A percentile compares a stretch with the other conserved stretches of the same genome.
Evolutionary conservation across 1,140 invertebrate genomes (phyloP).

Genomic region (Aphidius gifuensis): DNA sequence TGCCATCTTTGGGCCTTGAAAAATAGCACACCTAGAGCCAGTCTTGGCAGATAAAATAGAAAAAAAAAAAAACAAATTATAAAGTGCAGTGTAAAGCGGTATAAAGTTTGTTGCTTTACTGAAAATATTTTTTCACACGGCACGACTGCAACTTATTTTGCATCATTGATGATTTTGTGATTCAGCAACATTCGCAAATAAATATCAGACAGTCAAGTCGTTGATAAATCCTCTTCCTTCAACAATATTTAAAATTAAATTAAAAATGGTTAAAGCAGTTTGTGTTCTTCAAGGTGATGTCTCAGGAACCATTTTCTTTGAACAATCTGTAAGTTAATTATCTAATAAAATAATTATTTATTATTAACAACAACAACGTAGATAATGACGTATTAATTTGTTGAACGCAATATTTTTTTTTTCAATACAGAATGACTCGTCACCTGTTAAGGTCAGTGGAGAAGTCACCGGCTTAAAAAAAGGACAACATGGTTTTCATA

Average conservation of each 20-base stretch:
- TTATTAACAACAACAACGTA: not conserved
- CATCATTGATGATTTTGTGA: conserved; percentile 24
- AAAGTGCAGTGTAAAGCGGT: no score
- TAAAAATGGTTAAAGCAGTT: conserved; percentile 67
- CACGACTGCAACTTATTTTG: not conserved
- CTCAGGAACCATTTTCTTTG: conserved; percentile 75
- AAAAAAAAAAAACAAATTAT: no score
- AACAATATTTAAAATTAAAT: not conserved
- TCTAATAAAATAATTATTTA: not conserved
- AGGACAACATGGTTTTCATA: conserved; percentile 89
- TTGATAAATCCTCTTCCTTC: not conserved
- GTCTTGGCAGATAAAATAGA: no score
- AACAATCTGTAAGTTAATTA: conserved; percentile 64
- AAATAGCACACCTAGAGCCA: no score
- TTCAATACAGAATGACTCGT: conserved; percentile 48
- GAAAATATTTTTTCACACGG: not conserved
- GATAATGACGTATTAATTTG: not conserved
- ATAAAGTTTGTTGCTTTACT: no score
- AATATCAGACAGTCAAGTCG: conserved; percentile 4
- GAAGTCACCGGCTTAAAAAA: conserved; percentile 67
- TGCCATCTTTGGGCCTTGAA: no score
- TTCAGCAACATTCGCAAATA: conserved; percentile 33
- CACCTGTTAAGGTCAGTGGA: conserved; percentile 67
- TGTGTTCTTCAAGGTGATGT: conserved; percentile 83
- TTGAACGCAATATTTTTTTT: conserved; percentile 1